Percentiles rank a stretch among this genome's conserved stretches.
Evolutionary conservation across 2,888 invertebrate species (phyloP).

Genomic region (Napeogenes inachia): DNA sequence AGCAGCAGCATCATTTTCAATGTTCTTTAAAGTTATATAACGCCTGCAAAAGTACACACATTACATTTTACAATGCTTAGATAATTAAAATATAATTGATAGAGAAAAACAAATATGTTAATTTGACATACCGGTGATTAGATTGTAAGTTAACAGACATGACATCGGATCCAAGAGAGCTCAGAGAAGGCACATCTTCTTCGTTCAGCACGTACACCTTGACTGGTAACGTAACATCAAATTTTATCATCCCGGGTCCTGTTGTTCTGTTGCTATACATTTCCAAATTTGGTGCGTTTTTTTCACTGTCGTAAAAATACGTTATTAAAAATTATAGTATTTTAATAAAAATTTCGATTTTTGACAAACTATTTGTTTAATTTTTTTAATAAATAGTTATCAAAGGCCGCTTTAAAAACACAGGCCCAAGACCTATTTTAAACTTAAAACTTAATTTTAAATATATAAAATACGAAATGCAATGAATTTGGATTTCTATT

Average conservation of each 20-base stretch:
- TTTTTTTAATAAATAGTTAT: no score
- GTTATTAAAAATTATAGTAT: not conserved
- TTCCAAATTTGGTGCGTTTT: slow-evolving; percentile 59
- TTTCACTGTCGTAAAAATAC: slow-evolving; percentile 49
- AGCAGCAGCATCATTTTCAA: slow-evolving; percentile 83
- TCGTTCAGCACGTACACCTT: slow-evolving; percentile 81
- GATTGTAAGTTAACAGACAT: slow-evolving; percentile 78
- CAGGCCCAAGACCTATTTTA: no score
- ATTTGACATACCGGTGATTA: slow-evolving; percentile 58
- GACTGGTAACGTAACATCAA: slow-evolving; percentile 68
- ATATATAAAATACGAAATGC: no score
- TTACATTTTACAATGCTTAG: not conserved
- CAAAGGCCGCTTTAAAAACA: no score
- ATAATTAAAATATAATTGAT: not conserved
- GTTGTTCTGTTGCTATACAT: slow-evolving; percentile 81
- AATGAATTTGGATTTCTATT: no score
- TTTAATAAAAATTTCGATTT: no score
- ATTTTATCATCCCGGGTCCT: slow-evolving; percentile 79
- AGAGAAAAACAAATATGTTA: not conserved
- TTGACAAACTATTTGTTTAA: no score
- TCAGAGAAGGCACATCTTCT: slow-evolving; percentile 84
- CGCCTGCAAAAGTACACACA: slow-evolving; percentile 41
- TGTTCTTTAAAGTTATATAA: slow-evolving; percentile 77
- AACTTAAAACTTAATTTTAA: no score
- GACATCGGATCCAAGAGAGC: slow-evolving; percentile 81